Evolutionary conservation across 2,797 vertebrate species (phyloP), one percentile per base, ranked within the genome.

Genomic region (Melanotaenia boesemani): DNA sequence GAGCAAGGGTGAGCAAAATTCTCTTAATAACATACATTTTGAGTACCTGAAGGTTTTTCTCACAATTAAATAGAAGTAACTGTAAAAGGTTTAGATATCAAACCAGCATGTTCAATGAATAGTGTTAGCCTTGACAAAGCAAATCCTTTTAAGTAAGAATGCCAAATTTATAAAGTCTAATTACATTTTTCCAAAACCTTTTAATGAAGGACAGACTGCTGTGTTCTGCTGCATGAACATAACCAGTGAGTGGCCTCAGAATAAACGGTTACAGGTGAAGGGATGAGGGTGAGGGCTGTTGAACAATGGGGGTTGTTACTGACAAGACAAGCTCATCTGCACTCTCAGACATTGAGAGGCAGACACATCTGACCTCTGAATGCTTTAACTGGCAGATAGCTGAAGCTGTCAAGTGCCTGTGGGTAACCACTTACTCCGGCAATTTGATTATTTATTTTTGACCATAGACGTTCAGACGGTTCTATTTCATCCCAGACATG

Each of bases 1-100:
- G 98, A 79, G 94, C 93, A 82, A 95, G 97, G 96, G 98, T 99
- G 94, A 88, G 97, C 55, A 50, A 30, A 72, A 66, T 57, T 59
- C 2, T 7, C 1, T 74, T 41, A 59, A 50, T 64, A 32, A 30
- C 34, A 66, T 20, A 10, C 26, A 39, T 11, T 22, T 34, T 54
- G 13, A 52, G 32, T 28, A 62, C 54, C 60, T 62, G 22, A 46
- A 32, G 37, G 36, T 1, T 54, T 56, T 66, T 3, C 9, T 48
- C 16, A 22, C 46, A 15, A 57, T 37, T 9, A 48, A 46, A 64
- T 34, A 50, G 34, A 52, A 20, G 44, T n/a, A 6, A 32, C n/a
- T 46, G 22, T 30, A 39, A 13, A 55, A 13, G 7, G 26, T 4
- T n/a, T 46, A 30, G 72, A 75, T 50, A 60, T 8, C 61, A 22